A percentile compares a stretch with the other conserved stretches of the same genome.
Evolutionary conservation across 2,797 vertebrate genomes (phyloP).

Genomic region (Cossypha dichroa): DNA sequence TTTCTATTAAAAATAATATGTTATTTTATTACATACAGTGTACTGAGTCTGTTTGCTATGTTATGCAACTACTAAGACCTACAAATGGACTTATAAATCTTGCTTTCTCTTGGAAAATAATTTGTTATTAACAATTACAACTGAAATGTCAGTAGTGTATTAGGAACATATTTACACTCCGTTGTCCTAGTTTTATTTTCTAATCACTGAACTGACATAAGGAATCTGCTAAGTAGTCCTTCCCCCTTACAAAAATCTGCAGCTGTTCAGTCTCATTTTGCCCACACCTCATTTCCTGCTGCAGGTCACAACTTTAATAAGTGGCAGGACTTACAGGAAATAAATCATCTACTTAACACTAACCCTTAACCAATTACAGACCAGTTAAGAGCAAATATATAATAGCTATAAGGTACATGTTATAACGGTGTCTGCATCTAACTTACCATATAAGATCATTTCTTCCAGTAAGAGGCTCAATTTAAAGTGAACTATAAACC

Average conservation of each 20-base stretch:
- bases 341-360: constrained; percentile 63
- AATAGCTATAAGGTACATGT: neutral
- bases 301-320: constrained; percentile 66
- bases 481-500: constrained; percentile 37
- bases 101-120: neutral
- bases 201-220: constrained; percentile 28
- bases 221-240: constrained; percentile 20
- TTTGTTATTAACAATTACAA: constrained; percentile 2
- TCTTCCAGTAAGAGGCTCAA: constrained; percentile 46
- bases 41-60: neutral
- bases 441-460: constrained; percentile 38
- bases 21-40: constrained; percentile 5
- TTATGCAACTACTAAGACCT: neutral
- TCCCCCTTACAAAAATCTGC: constrained; percentile 9
- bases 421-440: constrained; percentile 17
- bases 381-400: constrained; percentile 49
- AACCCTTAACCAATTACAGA: constrained; percentile 66
- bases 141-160: neutral
- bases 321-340: constrained; percentile 71
- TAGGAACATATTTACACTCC: constrained; percentile 14
- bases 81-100: constrained; percentile 6
- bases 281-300: constrained; percentile 70
- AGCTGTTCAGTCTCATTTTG: constrained; percentile 61
- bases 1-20: neutral
- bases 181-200: constrained; percentile 44